Evolutionary conservation across 2,797 vertebrate genomes (phyloP).

Genomic region (Loriculus beryllinus): DNA sequence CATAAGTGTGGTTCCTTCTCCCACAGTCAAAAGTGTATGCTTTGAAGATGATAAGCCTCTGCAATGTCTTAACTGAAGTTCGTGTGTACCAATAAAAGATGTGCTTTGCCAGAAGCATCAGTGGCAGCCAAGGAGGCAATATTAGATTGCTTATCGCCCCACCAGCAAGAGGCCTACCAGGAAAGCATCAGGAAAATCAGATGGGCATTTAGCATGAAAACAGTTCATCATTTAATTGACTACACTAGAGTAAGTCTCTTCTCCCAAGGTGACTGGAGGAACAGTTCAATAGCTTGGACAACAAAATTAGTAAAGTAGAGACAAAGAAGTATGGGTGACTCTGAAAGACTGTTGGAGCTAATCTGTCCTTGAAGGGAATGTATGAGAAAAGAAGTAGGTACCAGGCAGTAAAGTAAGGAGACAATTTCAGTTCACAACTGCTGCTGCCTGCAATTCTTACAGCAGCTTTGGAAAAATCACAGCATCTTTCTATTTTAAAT

Average conservation of each 20-base stretch:
- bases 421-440: neutral
- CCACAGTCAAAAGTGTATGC: neutral
- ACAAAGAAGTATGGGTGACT: neutral
- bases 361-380: neutral
- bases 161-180: neutral
- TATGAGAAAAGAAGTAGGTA: neutral
- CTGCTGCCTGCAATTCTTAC: neutral
- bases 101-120: neutral
- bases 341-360: neutral
- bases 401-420: neutral
- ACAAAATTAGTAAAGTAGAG: neutral
- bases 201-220: neutral
- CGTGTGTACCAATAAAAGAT: fast-evolving
- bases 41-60: neutral
- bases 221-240: neutral
- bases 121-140: neutral
- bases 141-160: neutral
- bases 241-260: neutral
- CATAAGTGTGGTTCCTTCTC: neutral
- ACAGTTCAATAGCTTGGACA: neutral
- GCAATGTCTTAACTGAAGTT: neutral
- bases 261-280: neutral
- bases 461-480: neutral
- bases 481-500: neutral
- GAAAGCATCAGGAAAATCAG: neutral